Percentiles rank a stretch among this genome's conserved stretches.
phyloP scores from a whole-genome alignment of 2,888 invertebrate genomes.

The Melikaiella ostensackeni region DNA sequence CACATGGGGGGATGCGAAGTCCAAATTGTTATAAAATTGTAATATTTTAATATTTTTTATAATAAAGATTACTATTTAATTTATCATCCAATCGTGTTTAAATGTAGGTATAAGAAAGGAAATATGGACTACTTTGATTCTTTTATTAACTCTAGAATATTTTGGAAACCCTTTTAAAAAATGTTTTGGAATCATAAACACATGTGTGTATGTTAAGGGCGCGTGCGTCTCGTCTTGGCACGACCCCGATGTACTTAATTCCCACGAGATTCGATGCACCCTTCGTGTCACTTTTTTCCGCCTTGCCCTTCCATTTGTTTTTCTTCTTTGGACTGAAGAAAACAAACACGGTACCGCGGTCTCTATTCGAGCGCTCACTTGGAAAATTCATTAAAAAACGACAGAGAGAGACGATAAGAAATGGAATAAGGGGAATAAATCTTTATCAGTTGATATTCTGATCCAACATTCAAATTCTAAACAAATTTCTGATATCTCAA shows the following conservation, averaged over 20 bases:
- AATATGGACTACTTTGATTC: background rate
- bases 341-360: conserved; percentile 22
- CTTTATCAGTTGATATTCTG: background rate
- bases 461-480: background rate
- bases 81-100: too few relatives aligned
- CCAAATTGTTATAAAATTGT: too few relatives aligned
- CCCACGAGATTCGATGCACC: conserved; percentile 28
- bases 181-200: conserved; percentile 10
- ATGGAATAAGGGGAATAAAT: background rate
- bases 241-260: conserved; percentile 18
- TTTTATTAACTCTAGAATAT: background rate
- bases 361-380: background rate
- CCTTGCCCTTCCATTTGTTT: conserved; percentile 31
- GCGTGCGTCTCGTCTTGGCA: conserved; percentile 32
- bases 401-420: background rate
- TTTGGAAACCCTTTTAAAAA: conserved; percentile 7
- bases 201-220: conserved; percentile 14
- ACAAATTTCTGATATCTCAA: too few relatives aligned
- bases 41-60: too few relatives aligned
- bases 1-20: too few relatives aligned
- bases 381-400: conserved; percentile 1
- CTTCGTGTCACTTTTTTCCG: conserved; percentile 36
- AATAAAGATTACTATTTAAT: too few relatives aligned
- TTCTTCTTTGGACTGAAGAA: conserved; percentile 33
- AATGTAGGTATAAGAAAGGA: too few relatives aligned